Conservation (phyloP, 2,888 invertebrate genomes). For the Euclidia mi region DNA sequence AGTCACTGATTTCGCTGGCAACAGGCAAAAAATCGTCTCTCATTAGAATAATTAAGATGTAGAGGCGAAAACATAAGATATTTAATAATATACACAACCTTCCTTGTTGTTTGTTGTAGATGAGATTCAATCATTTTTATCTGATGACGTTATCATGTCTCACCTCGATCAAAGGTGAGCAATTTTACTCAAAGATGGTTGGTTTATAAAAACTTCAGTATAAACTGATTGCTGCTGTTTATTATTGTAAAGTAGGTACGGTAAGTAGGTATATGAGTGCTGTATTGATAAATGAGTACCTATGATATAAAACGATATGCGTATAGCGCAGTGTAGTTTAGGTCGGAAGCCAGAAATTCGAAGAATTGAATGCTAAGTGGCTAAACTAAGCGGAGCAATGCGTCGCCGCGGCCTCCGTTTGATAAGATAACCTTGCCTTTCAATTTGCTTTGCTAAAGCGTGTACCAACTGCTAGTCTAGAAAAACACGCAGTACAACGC, state of each 20-base stretch:
- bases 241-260: too few species aligned
- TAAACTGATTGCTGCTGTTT: too few species aligned
- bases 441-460: conserved; percentile 81
- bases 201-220: too few species aligned
- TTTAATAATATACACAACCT: conserved; percentile 3
- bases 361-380: conserved; percentile 65
- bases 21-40: conserved; percentile 25
- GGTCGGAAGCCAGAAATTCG: conserved; percentile 51
- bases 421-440: conserved; percentile 90
- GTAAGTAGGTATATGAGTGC: not conserved
- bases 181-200: conserved; percentile 23
- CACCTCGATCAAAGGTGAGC: conserved; percentile 19
- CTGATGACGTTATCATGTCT: conserved; percentile 24
- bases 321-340: conserved; percentile 11
- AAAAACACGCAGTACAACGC: conserved; percentile 67
- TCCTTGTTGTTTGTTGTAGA: conserved; percentile 1
- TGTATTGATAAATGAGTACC: conserved; percentile 4
- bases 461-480: conserved; percentile 58
- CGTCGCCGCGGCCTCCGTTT: conserved; percentile 75
- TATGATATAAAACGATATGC: conserved; percentile 16
- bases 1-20: conserved; percentile 22
- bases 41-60: not conserved
- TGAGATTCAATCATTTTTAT: not conserved
- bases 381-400: conserved; percentile 50
- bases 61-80: not conserved